Evolutionary conservation across 1,140 invertebrate genomes (phyloP), one percentile per base, ranked within the genome.

Genomic region (Heliconius eleuchia): DNA sequence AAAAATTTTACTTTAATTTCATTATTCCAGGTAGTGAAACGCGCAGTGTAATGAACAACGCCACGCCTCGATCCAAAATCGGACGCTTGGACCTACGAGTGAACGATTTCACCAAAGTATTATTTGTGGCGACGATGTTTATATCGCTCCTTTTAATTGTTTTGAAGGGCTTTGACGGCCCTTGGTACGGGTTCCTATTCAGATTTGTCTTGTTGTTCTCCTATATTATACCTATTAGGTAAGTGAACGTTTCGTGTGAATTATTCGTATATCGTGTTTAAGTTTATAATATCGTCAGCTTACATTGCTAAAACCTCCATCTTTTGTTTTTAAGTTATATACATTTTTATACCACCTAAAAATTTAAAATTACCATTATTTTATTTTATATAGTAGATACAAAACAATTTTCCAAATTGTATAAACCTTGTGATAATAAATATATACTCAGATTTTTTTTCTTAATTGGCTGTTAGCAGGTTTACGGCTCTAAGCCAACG

Each of bases 191-290:
- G 78, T 99, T 99, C 91, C 96, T 99, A 95, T 99, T 99, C 94
- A 95, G 99, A 87, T 99, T 99, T 91, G 96, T 99, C 76, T 95
- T 99, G 11, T 96, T 99, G 1, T 99, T 99, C 95, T 99, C 99
- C 0, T 99, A 99, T 94, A 99, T 99, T 79, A 99, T 99, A 90
- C 99, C 99, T 19, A 99, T 99, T 82, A 98, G 97, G 97, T 98
- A 86, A 96, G 87, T 83, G 66, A 27, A 52, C 30, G 8, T 77
- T 55, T 71, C 57, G 18, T 71, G 8, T n/a, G 9, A 39, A 3
- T 66, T 30, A 16, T 27, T 7, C 55, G 0, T 57, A 3, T n/a
- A n/a, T 57, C 2, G 55, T 6, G 23, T 46, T 46, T 46, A 46
- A 46, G 13, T 46, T 46, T 46, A 46, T 13, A 46, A 46, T 46